phyloP scores from a whole-genome alignment of 2,113 vertebrate species.

The Melozone crissalis region DNA sequence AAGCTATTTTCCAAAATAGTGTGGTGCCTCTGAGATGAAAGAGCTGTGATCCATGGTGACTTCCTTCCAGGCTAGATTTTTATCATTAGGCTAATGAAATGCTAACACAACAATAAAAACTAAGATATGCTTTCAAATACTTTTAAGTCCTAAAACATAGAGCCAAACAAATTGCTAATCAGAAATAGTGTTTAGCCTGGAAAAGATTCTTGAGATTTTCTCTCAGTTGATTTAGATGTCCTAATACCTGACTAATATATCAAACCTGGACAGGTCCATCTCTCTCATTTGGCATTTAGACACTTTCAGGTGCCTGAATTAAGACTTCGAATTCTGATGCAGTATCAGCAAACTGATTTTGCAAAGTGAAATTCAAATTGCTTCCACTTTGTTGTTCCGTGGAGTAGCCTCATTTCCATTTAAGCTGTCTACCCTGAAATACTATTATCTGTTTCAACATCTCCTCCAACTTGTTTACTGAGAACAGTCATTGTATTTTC shows the following conservation, averaged over 20 bases:
- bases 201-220: neutral
- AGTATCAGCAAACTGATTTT: neutral
- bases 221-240: neutral
- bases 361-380: neutral
- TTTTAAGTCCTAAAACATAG: neutral
- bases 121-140: neutral
- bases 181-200: neutral
- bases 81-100: neutral
- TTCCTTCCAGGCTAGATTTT: neutral
- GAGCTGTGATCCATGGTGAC: neutral
- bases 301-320: neutral
- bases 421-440: neutral
- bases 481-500: neutral
- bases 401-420: neutral
- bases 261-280: neutral
- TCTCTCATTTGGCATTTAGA: neutral
- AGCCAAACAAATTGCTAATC: neutral
- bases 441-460: neutral
- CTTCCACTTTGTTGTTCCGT: neutral
- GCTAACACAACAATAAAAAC: neutral
- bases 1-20: neutral
- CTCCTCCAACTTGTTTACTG: neutral
- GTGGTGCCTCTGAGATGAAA: neutral
- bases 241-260: neutral
- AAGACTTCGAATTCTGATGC: neutral